Conservation (phyloP, 2,797 vertebrate species). For the Danio jaintianensis region DNA sequence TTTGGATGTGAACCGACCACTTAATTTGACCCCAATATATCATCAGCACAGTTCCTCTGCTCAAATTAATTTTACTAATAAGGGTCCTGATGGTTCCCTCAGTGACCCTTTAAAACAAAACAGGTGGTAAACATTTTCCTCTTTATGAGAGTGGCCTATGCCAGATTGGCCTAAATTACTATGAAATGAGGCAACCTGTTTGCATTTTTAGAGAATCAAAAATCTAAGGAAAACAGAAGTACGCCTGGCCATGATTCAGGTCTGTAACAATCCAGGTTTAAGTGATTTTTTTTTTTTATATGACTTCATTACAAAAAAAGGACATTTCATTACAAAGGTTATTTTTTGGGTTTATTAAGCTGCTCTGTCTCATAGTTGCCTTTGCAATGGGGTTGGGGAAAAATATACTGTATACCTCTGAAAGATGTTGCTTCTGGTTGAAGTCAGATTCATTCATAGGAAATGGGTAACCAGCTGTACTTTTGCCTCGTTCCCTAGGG, state of each 20-base stretch:
- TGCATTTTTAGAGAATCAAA: slow-evolving; percentile 46
- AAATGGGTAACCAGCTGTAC: slow-evolving; percentile 54
- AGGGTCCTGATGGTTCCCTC: slow-evolving; percentile 54
- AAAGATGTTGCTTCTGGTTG: slow-evolving; percentile 58
- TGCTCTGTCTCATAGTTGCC: slow-evolving; percentile 78
- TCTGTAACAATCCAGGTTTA: slow-evolving; percentile 47
- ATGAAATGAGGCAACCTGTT: slow-evolving; percentile 42
- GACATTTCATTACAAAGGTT: slow-evolving; percentile 55
- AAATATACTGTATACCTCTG: slow-evolving; percentile 69
- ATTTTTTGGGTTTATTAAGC: slow-evolving; percentile 68
- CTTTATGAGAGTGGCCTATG: slow-evolving; percentile 57
- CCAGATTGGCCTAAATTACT: slow-evolving; percentile 59
- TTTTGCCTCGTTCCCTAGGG: slow-evolving; percentile 46
- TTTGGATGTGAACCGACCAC: slow-evolving; percentile 74
- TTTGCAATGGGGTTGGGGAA: slow-evolving; percentile 71
- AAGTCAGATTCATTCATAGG: slow-evolving; percentile 61
- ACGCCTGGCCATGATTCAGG: slow-evolving; percentile 46
- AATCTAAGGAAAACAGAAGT: slow-evolving; percentile 42
- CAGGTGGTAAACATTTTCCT: slow-evolving; percentile 31
- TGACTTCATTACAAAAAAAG: slow-evolving; percentile 70
- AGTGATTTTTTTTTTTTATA: slow-evolving; percentile 62
- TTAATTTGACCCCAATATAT: slow-evolving; percentile 65
- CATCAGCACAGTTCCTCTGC: slow-evolving; percentile 26
- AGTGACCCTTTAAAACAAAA: slow-evolving; percentile 31
- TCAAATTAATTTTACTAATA: slow-evolving; percentile 29